phyloP scores from a whole-genome alignment of 1,140 invertebrate species.

The Acromyrmex heyeri region DNA sequence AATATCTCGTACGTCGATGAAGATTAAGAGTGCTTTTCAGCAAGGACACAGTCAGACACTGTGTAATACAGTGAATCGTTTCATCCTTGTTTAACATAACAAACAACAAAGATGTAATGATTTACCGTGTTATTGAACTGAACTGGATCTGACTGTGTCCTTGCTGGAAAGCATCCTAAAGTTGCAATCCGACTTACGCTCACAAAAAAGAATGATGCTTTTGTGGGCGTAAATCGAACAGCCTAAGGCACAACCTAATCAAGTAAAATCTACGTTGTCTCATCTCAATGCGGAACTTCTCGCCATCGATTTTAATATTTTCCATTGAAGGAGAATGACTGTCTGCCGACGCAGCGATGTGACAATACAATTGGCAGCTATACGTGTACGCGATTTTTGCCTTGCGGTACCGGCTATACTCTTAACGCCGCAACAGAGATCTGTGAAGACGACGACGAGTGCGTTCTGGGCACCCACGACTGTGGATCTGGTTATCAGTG shows the following conservation, averaged over 20 bases:
- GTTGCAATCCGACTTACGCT: too few relatives aligned
- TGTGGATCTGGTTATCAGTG: constrained; percentile 94
- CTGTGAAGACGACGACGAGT: constrained; percentile 98
- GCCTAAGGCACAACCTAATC: too few relatives aligned
- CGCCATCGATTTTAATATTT: background rate
- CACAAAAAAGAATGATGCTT: too few relatives aligned
- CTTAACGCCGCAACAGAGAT: constrained; percentile 94
- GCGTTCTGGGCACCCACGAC: constrained; percentile 92
- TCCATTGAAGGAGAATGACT: constrained; percentile 84
- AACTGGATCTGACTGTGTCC: too few relatives aligned
- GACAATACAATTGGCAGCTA: constrained; percentile 96
- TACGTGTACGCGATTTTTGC: constrained; percentile 92
- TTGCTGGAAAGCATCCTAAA: too few relatives aligned
- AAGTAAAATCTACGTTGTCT: background rate
- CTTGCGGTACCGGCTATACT: constrained; percentile 98
- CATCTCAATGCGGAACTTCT: background rate
- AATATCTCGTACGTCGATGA: background rate
- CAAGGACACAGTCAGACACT: too few relatives aligned
- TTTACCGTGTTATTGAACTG: too few relatives aligned
- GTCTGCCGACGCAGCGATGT: constrained; percentile 91
- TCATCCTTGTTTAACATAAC: too few relatives aligned
- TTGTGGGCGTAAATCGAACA: too few relatives aligned
- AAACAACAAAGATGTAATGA: too few relatives aligned
- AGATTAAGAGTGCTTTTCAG: background rate
- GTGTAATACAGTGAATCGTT: too few relatives aligned